phyloP scores from a whole-genome alignment of 2,113 vertebrate genomes.

The Accipiter virgatus region DNA sequence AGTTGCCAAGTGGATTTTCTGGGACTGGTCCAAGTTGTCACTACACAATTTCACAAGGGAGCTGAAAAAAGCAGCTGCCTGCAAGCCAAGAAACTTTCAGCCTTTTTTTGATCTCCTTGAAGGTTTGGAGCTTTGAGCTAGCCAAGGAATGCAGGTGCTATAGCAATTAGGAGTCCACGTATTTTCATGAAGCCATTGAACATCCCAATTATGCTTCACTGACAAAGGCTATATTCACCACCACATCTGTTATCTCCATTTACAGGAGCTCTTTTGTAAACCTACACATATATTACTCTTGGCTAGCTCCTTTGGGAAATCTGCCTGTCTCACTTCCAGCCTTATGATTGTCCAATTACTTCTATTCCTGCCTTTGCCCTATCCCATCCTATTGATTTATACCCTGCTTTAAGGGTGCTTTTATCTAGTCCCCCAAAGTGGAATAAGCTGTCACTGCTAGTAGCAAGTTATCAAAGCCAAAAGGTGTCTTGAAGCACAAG shows the following conservation, averaged over 20 bases:
- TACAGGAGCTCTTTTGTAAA: conserved; percentile 20
- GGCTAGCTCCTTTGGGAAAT: conserved; percentile 8
- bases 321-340: neutral
- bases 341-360: neutral
- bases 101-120: neutral
- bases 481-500: neutral
- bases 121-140: neutral
- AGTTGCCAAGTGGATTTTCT: neutral
- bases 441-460: neutral
- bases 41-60: neutral
- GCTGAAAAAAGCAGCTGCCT: neutral
- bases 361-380: neutral
- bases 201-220: neutral
- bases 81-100: neutral
- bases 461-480: neutral
- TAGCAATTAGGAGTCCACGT: neutral
- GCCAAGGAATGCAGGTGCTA: neutral
- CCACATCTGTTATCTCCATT: conserved; percentile 17
- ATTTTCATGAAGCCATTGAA: conserved; percentile 7
- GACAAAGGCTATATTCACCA: conserved; percentile 5
- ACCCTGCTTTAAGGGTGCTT: neutral
- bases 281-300: neutral
- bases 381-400: neutral
- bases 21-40: neutral
- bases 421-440: neutral